phyloP scores from a whole-genome alignment of 2,888 invertebrate genomes.

The Zaprionus bogoriensis region DNA sequence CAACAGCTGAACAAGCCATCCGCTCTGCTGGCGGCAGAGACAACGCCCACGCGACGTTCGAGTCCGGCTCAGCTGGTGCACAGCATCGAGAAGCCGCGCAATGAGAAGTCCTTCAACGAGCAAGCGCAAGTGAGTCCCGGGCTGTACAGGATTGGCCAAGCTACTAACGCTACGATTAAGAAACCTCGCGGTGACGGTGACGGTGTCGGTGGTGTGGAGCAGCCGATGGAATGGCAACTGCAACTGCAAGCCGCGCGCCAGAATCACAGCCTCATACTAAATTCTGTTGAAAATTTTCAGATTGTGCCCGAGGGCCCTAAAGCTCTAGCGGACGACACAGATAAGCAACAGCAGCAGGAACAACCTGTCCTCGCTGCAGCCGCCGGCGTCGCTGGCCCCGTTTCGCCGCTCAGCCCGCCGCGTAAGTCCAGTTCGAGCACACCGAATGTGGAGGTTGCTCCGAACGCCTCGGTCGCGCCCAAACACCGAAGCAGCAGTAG shows the following conservation, averaged over 20 bases:
- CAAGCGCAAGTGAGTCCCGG: constrained; percentile 83
- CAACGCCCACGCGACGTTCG: constrained; percentile 52
- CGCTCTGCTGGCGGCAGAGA: constrained; percentile 36
- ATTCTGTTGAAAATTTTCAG: constrained; percentile 84
- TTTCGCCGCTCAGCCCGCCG: constrained; percentile 75
- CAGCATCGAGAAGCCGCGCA: constrained; percentile 70
- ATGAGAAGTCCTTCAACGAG: constrained; percentile 80
- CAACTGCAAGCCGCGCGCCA: constrained; percentile 43
- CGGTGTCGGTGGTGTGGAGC: constrained; percentile 34
- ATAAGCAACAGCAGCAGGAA: constrained; percentile 59
- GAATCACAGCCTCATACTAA: constrained; percentile 80
- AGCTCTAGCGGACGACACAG: constrained; percentile 52
- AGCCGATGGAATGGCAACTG: constrained; percentile 39
- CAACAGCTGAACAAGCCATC: constrained; percentile 61
- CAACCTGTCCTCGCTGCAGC: constrained; percentile 43
- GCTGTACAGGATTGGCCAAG: constrained; percentile 80
- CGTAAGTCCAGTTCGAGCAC: constrained; percentile 59
- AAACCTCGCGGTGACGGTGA: constrained; percentile 42
- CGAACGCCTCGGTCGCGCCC: constrained; percentile 52
- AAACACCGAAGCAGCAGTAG: constrained; percentile 43
- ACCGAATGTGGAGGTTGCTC: constrained; percentile 24
- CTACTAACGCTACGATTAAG: constrained; percentile 67
- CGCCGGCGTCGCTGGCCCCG: constrained; percentile 16
- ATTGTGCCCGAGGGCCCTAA: constrained; percentile 79
- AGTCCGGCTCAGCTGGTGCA: constrained; percentile 51